These are phyloP conservation scores for Phorcus lineatus DNA, from an alignment of 2,888 invertebrate genomes.

Conservation along the genomic window DNA sequence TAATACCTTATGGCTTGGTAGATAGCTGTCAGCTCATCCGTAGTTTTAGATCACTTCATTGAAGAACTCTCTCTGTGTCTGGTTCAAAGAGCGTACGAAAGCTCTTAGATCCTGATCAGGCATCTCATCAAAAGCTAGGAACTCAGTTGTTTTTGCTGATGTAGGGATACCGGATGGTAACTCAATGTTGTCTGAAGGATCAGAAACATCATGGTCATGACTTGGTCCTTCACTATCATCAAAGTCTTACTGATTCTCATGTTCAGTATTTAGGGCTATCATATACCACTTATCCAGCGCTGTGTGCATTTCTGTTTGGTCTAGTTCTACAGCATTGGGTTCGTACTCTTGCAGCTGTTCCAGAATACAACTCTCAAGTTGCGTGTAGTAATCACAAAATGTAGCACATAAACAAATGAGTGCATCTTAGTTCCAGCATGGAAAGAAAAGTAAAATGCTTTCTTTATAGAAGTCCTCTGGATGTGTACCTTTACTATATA, in stretches of 20 bases:
- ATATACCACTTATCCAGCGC: neutral
- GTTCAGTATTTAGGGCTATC: neutral
- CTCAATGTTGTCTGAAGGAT: too few relatives aligned
- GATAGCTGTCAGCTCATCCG: neutral
- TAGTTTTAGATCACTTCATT: neutral
- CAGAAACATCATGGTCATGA: too few relatives aligned
- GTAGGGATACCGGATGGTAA: too few relatives aligned
- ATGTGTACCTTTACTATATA: neutral
- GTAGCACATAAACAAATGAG: neutral
- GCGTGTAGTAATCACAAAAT: neutral
- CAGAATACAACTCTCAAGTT: neutral
- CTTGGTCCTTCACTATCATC: too few relatives aligned
- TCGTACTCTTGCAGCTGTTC: neutral
- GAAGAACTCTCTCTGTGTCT: neutral
- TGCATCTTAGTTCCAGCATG: neutral
- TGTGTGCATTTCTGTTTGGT: neutral
- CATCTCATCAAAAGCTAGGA: too few relatives aligned
- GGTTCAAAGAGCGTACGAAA: neutral
- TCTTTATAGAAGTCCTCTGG: neutral
- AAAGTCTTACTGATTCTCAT: too few relatives aligned
- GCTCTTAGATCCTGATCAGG: too few relatives aligned
- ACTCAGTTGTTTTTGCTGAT: too few relatives aligned
- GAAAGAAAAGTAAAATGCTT: neutral
- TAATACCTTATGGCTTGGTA: neutral
- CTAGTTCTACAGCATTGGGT: neutral